Conservation (phyloP, 2,888 invertebrate genomes). For the Cryptops parisi region DNA sequence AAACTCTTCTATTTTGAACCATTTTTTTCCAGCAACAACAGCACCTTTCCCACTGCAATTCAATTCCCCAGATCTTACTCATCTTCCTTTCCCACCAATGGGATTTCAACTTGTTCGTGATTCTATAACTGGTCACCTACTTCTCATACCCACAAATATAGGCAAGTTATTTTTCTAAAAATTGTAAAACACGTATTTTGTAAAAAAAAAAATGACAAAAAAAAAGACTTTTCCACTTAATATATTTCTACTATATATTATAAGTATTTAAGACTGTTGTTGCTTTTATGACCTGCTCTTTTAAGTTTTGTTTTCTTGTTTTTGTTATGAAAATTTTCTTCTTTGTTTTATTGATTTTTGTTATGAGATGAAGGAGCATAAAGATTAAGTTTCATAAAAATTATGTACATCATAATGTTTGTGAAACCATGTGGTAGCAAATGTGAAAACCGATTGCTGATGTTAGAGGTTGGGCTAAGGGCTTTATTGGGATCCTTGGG, state of each 20-base stretch:
- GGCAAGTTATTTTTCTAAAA: conserved; percentile 39
- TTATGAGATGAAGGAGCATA: no score
- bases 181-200: not conserved
- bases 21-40: conserved; percentile 12
- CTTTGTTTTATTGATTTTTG: no score
- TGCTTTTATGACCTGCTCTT: not conserved
- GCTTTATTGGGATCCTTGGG: no score
- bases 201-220: not conserved
- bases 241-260: no score
- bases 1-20: not conserved
- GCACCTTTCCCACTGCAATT: conserved; percentile 16
- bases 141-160: conserved; percentile 56
- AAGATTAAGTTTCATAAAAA: no score
- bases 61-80: conserved; percentile 18
- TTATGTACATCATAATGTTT: no score
- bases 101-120: conserved; percentile 78
- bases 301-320: not conserved
- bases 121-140: conserved; percentile 64
- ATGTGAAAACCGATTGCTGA: no score
- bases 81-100: conserved; percentile 39
- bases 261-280: no score
- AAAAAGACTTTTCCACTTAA: no score
- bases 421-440: no score
- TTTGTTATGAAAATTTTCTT: no score
- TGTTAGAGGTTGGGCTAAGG: no score